A percentile compares a stretch with the other conserved stretches of the same genome.
These are phyloP conservation scores for Sceloporus undulatus DNA, from an alignment of 2,113 vertebrate species.

Conservation along the genomic window DNA sequence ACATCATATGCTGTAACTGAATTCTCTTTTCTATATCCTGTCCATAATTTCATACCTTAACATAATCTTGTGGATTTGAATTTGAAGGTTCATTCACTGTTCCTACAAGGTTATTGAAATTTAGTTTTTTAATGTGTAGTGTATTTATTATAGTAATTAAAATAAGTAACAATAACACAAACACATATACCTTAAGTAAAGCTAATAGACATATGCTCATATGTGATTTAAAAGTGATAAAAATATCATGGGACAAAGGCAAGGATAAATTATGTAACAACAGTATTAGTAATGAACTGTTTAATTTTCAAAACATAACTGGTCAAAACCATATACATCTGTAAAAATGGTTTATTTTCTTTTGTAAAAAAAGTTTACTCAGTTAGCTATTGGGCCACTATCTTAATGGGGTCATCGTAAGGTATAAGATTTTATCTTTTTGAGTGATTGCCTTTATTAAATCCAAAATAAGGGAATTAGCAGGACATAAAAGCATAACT, in stretches of 20 bases:
- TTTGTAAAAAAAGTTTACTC: background rate
- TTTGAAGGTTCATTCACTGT: background rate
- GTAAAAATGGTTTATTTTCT: too few relatives aligned
- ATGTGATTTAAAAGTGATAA: too few relatives aligned
- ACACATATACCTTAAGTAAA: too few relatives aligned
- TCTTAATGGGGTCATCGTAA: background rate
- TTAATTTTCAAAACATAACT: too few relatives aligned
- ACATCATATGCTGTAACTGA: background rate
- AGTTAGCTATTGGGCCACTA: background rate
- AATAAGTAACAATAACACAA: too few relatives aligned
- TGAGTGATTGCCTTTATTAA: constrained; percentile 19
- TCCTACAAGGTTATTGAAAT: background rate
- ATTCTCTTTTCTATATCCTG: background rate
- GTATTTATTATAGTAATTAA: too few relatives aligned
- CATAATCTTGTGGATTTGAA: background rate
- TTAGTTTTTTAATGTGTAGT: too few relatives aligned
- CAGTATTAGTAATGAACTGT: too few relatives aligned
- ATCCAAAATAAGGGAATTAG: constrained; percentile 6
- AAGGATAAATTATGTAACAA: too few relatives aligned
- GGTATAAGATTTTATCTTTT: background rate
- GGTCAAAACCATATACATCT: too few relatives aligned
- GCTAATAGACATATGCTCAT: too few relatives aligned
- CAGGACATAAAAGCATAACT: background rate
- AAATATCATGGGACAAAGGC: too few relatives aligned
- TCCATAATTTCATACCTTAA: background rate